phyloP scores from a whole-genome alignment of 1,140 invertebrate genomes.

The Aleiodes sp. region DNA sequence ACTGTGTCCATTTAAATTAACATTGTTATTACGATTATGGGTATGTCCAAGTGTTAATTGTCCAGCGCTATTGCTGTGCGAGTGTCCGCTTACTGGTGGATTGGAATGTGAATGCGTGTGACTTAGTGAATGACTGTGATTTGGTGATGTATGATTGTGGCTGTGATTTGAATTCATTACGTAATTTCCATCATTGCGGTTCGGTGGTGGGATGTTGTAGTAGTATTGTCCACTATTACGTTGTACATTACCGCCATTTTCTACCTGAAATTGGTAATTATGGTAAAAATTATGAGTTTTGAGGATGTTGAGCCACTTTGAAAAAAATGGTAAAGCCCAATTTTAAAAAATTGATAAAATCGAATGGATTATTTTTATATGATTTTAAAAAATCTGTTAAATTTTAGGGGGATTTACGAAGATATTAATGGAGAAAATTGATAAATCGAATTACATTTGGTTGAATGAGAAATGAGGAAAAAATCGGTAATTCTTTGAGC shows the following conservation, averaged over 20 bases:
- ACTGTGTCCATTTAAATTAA: slow-evolving; percentile 55
- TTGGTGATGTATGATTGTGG: slow-evolving; percentile 64
- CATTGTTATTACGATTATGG: slow-evolving; percentile 64
- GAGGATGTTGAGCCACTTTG: no score
- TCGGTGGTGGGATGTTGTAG: slow-evolving; percentile 70
- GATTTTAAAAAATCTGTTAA: no score
- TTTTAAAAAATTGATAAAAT: no score
- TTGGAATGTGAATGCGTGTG: slow-evolving; percentile 69
- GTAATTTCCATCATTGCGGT: slow-evolving; percentile 53
- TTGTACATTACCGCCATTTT: slow-evolving; percentile 53
- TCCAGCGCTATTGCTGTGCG: slow-evolving; percentile 65
- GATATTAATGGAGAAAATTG: no score
- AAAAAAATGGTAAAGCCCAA: slow-evolving; percentile 31
- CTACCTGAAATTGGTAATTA: slow-evolving; percentile 46
- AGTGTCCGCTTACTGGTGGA: slow-evolving; percentile 62
- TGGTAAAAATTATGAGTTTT: neutral
- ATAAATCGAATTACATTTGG: no score
- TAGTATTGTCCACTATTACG: slow-evolving; percentile 69
- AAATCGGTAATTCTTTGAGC: no score
- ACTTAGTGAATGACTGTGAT: slow-evolving; percentile 58
- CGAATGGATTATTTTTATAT: no score
- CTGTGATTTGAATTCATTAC: slow-evolving; percentile 63
- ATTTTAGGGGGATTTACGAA: no score
- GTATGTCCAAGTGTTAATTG: slow-evolving; percentile 61
- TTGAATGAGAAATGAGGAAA: no score